Evolutionary conservation across 2,888 invertebrate species (phyloP).

Genomic region (Seira sanloemensis): DNA sequence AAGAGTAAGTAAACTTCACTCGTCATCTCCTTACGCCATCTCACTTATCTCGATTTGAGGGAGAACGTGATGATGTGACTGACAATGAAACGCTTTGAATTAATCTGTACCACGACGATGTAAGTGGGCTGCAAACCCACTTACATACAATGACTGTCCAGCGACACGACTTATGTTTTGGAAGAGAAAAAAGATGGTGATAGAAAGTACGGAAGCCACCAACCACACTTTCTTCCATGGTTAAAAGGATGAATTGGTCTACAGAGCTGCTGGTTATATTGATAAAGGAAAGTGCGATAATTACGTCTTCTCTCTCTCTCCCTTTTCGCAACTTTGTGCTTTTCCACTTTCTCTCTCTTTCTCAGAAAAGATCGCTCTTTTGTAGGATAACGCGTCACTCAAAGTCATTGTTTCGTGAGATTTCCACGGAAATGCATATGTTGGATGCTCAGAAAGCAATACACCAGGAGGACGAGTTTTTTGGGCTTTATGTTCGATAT

Average conservation of each 20-base stretch:
- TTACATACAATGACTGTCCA: no score
- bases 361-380: no score
- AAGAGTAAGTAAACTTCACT: no score
- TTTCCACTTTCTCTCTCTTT: background rate
- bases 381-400: background rate
- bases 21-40: background rate
- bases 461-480: no score
- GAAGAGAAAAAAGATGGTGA: background rate
- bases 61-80: background rate
- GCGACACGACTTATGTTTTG: no score
- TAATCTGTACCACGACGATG: background rate
- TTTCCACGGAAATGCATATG: background rate
- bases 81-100: no score
- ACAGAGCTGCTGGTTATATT: no score
- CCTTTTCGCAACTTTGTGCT: background rate
- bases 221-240: background rate
- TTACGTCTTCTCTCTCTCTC: conserved; percentile 26
- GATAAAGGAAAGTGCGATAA: conserved; percentile 7
- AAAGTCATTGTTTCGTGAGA: background rate
- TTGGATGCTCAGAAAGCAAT: no score
- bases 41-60: background rate
- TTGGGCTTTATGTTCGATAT: no score
- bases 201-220: background rate
- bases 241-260: no score
- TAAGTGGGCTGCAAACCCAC: no score